These are phyloP conservation scores for Pseudomyrmex dendroicus DNA, from an alignment of 1,140 invertebrate species.

Conservation along the genomic window DNA sequence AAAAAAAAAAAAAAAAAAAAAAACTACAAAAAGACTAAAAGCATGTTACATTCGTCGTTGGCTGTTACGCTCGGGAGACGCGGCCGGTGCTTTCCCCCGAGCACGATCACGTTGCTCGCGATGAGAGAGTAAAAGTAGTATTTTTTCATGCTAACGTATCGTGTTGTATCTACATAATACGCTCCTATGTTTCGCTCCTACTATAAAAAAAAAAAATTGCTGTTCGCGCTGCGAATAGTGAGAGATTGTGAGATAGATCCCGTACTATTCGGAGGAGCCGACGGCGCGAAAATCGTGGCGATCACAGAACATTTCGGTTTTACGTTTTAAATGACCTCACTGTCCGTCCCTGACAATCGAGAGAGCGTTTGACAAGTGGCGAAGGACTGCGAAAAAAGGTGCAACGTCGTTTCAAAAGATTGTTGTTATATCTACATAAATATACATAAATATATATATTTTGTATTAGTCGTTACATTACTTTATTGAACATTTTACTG, in stretches of 20 bases:
- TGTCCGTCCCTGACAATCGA: slow-evolving; percentile 74
- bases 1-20: neutral
- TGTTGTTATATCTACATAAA: neutral
- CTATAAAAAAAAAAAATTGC: slow-evolving; percentile 6
- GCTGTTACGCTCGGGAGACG: neutral
- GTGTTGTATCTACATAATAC: neutral
- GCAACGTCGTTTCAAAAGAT: slow-evolving; percentile 25
- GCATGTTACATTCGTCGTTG: slow-evolving; percentile 11
- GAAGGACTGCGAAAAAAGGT: slow-evolving; percentile 24
- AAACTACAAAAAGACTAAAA: neutral
- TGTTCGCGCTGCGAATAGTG: slow-evolving; percentile 47
- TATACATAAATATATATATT: neutral
- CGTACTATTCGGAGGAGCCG: slow-evolving; percentile 50
- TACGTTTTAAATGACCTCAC: slow-evolving; percentile 60
- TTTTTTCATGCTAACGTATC: slow-evolving; percentile 33
- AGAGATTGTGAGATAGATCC: slow-evolving; percentile 1
- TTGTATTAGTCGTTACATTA: slow-evolving; percentile 20
- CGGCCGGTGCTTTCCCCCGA: neutral
- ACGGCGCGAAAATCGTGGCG: slow-evolving; percentile 5
- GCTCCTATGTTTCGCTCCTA: slow-evolving; percentile 28
- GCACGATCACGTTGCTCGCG: neutral
- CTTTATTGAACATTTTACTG: neutral
- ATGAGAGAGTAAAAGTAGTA: slow-evolving; percentile 20
- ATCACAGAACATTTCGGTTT: slow-evolving; percentile 28
- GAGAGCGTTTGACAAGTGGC: slow-evolving; percentile 53